These are phyloP conservation scores for Agrypnia vestita DNA, from an alignment of 1,140 invertebrate genomes.

Conservation along the genomic window DNA sequence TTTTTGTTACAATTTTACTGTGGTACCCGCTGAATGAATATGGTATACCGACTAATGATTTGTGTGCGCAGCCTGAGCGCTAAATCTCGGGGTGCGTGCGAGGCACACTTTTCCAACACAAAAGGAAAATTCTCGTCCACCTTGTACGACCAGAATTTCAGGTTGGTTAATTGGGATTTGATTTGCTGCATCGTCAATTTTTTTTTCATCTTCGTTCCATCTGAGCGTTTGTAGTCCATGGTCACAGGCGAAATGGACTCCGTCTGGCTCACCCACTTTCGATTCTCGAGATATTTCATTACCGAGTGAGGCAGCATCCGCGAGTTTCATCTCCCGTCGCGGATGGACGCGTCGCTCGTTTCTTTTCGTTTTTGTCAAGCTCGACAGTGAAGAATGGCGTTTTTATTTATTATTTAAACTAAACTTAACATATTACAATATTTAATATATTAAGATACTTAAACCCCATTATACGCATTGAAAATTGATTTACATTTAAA, in stretches of 20 bases:
- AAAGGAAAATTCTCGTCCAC: no score
- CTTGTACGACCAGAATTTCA: no score
- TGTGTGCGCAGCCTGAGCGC: no score
- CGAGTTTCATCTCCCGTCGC: not conserved
- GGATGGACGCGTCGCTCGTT: not conserved
- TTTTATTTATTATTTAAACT: not conserved
- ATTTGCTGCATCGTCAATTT: not conserved
- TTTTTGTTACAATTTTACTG: no score
- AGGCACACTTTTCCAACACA: no score
- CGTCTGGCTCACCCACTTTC: constrained; percentile 5
- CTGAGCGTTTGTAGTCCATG: not conserved
- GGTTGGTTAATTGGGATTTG: not conserved
- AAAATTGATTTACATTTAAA: no score
- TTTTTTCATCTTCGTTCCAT: not conserved
- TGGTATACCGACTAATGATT: no score
- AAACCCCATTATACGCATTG: no score
- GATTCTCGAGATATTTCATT: constrained; percentile 6
- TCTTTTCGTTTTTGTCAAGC: not conserved
- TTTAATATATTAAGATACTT: no score
- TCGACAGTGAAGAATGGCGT: not conserved
- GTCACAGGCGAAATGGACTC: not conserved
- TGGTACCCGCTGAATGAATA: no score
- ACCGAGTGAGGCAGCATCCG: not conserved
- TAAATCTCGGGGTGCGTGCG: no score
- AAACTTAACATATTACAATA: no score